These are phyloP conservation scores for Oeneis ivallda DNA, from an alignment of 2,888 invertebrate species.

Conservation along the genomic window DNA sequence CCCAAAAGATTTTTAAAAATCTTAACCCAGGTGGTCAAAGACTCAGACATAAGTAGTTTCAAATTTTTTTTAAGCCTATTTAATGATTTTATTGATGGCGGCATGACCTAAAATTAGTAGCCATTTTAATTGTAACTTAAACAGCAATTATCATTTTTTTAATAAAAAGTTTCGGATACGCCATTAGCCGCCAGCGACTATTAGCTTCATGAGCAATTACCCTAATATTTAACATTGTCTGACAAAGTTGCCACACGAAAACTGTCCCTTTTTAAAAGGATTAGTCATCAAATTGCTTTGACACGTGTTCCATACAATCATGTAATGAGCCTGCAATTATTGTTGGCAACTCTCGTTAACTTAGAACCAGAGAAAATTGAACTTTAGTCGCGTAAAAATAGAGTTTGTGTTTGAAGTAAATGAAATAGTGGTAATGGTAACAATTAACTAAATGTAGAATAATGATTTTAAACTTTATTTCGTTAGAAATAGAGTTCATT, in stretches of 20 bases:
- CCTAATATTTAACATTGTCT: slow-evolving; percentile 9
- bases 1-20: no score
- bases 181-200: neutral
- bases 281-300: slow-evolving; percentile 34
- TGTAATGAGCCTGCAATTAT: slow-evolving; percentile 57
- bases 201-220: neutral
- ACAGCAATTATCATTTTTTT: neutral
- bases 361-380: slow-evolving; percentile 2
- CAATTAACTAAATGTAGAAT: neutral
- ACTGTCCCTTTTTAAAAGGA: neutral
- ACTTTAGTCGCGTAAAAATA: slow-evolving; percentile 13
- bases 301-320: slow-evolving; percentile 45
- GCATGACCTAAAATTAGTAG: neutral
- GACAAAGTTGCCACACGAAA: neutral
- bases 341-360: slow-evolving; percentile 39
- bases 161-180: neutral
- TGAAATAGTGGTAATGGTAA: neutral
- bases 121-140: neutral
- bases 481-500: slow-evolving; percentile 20
- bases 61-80: no score
- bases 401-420: slow-evolving; percentile 25
- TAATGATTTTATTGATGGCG: no score
- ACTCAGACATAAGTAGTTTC: no score
- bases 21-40: no score
- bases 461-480: slow-evolving; percentile 21